Conservation (phyloP, 64 coral and sea anemone genomes). For the Porites australiensis region DNA sequence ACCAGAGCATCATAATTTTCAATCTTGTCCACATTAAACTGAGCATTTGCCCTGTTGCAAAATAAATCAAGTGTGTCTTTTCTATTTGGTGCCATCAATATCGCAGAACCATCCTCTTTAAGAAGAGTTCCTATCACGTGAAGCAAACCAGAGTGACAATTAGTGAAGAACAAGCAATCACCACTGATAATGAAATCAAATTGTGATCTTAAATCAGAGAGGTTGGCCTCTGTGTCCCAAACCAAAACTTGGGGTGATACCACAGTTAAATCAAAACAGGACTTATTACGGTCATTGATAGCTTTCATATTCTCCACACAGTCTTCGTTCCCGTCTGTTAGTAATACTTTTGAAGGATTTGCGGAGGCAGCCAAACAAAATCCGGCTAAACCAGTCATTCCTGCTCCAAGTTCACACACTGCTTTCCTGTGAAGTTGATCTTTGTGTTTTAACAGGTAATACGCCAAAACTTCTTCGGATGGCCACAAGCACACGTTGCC, state of each 20-base stretch:
- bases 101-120: slow-evolving; percentile 25
- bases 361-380: slow-evolving; percentile 42
- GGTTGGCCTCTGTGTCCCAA: background rate
- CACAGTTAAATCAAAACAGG: slow-evolving; percentile 1
- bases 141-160: slow-evolving; percentile 14
- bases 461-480: slow-evolving; percentile 92
- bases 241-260: background rate
- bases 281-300: background rate
- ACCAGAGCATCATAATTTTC: slow-evolving; percentile 53
- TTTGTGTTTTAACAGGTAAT: slow-evolving; percentile 75
- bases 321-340: slow-evolving; percentile 19
- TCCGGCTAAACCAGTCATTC: slow-evolving; percentile 92
- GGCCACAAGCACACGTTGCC: slow-evolving; percentile 99
- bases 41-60: slow-evolving; percentile 32
- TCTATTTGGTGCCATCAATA: slow-evolving; percentile 57
- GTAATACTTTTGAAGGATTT: slow-evolving; percentile 5
- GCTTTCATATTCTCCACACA: slow-evolving; percentile 33
- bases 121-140: slow-evolving; percentile 10
- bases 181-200: slow-evolving; percentile 42
- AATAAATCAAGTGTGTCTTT: slow-evolving; percentile 57
- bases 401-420: slow-evolving; percentile 97
- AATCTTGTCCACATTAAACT: slow-evolving; percentile 24
- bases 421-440: slow-evolving; percentile 63
- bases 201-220: slow-evolving; percentile 10
- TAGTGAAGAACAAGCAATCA: slow-evolving; percentile 41